Conservation (phyloP, 2,888 invertebrate species). For the Oligia latruncula region DNA sequence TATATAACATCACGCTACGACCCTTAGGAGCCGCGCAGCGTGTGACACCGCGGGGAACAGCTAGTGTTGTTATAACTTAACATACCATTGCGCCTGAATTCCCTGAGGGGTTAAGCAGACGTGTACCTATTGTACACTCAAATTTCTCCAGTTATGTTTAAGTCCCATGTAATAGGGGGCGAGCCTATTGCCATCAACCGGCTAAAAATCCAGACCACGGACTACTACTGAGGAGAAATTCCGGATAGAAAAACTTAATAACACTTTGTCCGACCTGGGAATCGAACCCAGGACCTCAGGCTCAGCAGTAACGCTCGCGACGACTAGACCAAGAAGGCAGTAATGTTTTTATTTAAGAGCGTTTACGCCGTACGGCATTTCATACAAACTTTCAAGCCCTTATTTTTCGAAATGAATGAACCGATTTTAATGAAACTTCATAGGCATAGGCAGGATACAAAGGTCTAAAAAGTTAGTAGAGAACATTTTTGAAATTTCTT, state of each 20-base stretch:
- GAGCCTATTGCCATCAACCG: neutral
- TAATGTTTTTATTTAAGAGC: neutral
- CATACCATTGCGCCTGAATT: neutral
- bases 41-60: too few species aligned
- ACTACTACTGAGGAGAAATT: neutral
- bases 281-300: neutral
- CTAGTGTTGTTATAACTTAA: conserved; percentile 25
- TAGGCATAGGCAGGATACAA: too few species aligned
- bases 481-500: too few species aligned
- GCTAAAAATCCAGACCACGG: neutral
- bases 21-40: too few species aligned
- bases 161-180: neutral
- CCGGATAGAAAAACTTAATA: neutral
- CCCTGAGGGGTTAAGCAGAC: neutral
- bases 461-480: too few species aligned
- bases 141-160: neutral
- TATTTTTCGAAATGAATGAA: too few species aligned
- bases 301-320: neutral
- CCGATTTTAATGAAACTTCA: too few species aligned
- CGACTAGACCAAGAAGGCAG: neutral
- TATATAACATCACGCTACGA: too few species aligned
- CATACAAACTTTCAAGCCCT: too few species aligned
- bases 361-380: too few species aligned
- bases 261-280: neutral
- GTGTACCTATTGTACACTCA: neutral